Evolutionary conservation across 2,113 vertebrate genomes (phyloP).

Genomic region (Steatornis caripensis): DNA sequence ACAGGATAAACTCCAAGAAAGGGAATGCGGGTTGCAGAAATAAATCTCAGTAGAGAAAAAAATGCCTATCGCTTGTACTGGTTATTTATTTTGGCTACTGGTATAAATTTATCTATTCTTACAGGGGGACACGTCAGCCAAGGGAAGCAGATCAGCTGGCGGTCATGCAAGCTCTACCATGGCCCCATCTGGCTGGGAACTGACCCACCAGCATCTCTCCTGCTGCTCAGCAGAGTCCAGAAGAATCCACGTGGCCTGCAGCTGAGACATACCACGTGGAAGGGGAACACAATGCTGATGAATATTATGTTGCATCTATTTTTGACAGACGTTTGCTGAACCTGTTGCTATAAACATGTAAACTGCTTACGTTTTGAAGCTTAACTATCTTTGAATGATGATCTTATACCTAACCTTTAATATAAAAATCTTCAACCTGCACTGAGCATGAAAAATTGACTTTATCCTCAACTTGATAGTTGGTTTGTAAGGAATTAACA

Average conservation of each 20-base stretch:
- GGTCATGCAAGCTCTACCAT: background rate
- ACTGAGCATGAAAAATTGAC: background rate
- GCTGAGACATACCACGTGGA: background rate
- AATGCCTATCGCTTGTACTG: background rate
- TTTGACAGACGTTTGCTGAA: background rate
- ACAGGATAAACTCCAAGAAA: background rate
- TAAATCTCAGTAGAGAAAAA: background rate
- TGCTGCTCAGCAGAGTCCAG: background rate
- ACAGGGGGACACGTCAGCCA: background rate
- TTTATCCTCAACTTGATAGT: background rate
- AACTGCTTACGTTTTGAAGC: background rate
- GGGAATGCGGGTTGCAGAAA: background rate
- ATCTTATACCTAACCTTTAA: background rate
- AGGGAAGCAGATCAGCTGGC: background rate
- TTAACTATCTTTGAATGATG: background rate
- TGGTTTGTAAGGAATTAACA: background rate
- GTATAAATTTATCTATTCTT: background rate
- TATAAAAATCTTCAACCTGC: background rate
- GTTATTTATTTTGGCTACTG: background rate
- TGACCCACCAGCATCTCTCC: background rate
- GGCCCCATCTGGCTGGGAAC: background rate
- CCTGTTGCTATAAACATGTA: background rate
- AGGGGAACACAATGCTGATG: background rate
- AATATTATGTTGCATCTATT: background rate
- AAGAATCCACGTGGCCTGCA: background rate